These are phyloP conservation scores for Arbacia lixula DNA, from an alignment of 53 echinoderm and acorn worm genomes.

Conservation along the genomic window DNA sequence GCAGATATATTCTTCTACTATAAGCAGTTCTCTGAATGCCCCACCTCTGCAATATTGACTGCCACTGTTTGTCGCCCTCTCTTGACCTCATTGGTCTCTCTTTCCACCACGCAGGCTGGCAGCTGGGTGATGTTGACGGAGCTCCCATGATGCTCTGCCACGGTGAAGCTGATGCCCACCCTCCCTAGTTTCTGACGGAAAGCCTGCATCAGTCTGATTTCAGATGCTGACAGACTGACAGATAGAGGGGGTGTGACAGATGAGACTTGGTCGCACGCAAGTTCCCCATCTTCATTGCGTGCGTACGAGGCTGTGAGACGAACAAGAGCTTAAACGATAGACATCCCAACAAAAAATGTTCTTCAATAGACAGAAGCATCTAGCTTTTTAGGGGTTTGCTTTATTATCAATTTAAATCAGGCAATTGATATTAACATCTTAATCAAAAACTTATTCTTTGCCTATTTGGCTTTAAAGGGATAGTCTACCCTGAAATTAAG, in stretches of 20 bases:
- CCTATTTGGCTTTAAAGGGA: too few species aligned
- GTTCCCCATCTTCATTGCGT: not conserved
- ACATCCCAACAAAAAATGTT: too few species aligned
- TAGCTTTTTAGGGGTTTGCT: too few species aligned
- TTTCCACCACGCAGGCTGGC: conserved; percentile 91
- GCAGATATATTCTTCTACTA: too few species aligned
- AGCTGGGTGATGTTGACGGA: conserved; percentile 66
- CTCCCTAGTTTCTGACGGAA: conserved; percentile 66
- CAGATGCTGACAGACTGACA: conserved; percentile 55
- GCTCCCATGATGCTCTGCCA: conserved; percentile 28
- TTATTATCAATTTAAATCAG: too few species aligned
- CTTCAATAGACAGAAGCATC: too few species aligned
- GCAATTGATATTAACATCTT: too few species aligned
- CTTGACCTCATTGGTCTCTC: conserved; percentile 82
- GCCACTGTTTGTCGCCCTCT: conserved; percentile 84
- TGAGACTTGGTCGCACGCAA: conserved; percentile 62
- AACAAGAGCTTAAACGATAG: too few species aligned
- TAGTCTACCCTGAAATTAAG: too few species aligned
- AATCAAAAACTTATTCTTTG: too few species aligned
- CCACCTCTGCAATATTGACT: conserved; percentile 81
- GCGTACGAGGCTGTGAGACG: conserved; percentile 14
- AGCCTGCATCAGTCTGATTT: conserved; percentile 72
- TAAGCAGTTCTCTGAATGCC: too few species aligned
- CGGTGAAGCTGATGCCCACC: conserved; percentile 62
- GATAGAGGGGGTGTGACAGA: conserved; percentile 70